These are phyloP conservation scores for Aphrophora alni DNA, from an alignment of 2,888 invertebrate genomes.

Conservation along the genomic window DNA sequence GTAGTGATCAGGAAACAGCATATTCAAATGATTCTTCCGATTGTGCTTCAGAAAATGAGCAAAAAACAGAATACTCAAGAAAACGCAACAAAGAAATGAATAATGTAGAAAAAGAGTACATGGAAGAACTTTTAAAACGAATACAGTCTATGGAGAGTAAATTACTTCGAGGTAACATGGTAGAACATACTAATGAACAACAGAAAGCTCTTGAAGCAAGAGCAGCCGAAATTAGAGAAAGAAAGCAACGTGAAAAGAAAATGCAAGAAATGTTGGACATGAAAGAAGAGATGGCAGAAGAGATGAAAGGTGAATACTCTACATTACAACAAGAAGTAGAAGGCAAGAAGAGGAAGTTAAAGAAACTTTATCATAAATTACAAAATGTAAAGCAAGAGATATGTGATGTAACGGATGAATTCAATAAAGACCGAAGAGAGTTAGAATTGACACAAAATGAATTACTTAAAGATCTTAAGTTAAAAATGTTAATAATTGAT, in stretches of 20 bases:
- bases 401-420: slow-evolving; percentile 83
- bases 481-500: slow-evolving; percentile 86
- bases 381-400: slow-evolving; percentile 71
- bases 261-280: slow-evolving; percentile 93
- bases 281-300: slow-evolving; percentile 91
- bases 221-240: slow-evolving; percentile 86
- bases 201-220: slow-evolving; percentile 87
- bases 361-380: slow-evolving; percentile 87
- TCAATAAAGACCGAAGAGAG: slow-evolving; percentile 90
- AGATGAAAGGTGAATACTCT: slow-evolving; percentile 88
- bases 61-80: not conserved
- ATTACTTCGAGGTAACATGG: slow-evolving; percentile 91
- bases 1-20: not conserved
- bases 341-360: slow-evolving; percentile 91
- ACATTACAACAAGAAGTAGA: slow-evolving; percentile 97
- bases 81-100: not conserved
- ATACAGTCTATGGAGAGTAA: slow-evolving; percentile 90
- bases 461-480: slow-evolving; percentile 87
- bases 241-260: slow-evolving; percentile 80
- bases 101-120: slow-evolving; percentile 63
- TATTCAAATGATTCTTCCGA: not conserved
- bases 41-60: not conserved
- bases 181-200: slow-evolving; percentile 95
- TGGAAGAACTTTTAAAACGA: slow-evolving; percentile 77
- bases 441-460: slow-evolving; percentile 91